These are phyloP conservation scores for Graphium colonna DNA, from an alignment of 2,888 invertebrate species.

Conservation along the genomic window DNA sequence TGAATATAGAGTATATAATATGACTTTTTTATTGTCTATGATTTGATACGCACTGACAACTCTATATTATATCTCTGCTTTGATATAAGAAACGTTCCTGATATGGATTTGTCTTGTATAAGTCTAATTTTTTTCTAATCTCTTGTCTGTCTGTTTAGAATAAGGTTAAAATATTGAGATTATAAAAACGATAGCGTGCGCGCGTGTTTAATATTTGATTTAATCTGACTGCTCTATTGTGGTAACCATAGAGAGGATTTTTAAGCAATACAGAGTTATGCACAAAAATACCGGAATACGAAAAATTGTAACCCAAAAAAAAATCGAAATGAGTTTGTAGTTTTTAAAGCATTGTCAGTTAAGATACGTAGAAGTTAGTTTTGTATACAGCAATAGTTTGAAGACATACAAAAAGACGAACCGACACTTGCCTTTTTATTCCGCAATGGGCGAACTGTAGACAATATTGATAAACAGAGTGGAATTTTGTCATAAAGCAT, in stretches of 20 bases:
- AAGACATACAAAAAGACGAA: no score
- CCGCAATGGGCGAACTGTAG: slow-evolving; percentile 23
- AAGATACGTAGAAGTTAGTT: no score
- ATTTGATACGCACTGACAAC: background rate
- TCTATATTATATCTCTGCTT: slow-evolving; percentile 23
- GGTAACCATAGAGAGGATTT: no score
- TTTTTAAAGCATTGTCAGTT: no score
- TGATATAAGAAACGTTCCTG: slow-evolving; percentile 54
- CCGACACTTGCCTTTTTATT: no score
- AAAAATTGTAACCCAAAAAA: no score
- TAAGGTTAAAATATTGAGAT: slow-evolving; percentile 17
- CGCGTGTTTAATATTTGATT: slow-evolving; percentile 9
- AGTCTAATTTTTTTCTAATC: slow-evolving; percentile 37
- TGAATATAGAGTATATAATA: slow-evolving; percentile 1
- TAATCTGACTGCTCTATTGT: no score
- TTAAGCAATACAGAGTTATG: no score
- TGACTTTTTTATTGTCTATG: background rate
- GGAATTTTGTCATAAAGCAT: slow-evolving; percentile 39
- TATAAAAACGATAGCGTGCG: background rate
- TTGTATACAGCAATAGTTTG: no score
- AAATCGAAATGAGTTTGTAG: no score
- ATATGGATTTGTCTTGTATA: slow-evolving; percentile 60
- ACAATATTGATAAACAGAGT: slow-evolving; percentile 49
- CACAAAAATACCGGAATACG: no score
- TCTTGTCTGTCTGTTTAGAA: slow-evolving; percentile 33